Conservation (phyloP, 2,888 invertebrate genomes). For the Synergus laeviventris region DNA sequence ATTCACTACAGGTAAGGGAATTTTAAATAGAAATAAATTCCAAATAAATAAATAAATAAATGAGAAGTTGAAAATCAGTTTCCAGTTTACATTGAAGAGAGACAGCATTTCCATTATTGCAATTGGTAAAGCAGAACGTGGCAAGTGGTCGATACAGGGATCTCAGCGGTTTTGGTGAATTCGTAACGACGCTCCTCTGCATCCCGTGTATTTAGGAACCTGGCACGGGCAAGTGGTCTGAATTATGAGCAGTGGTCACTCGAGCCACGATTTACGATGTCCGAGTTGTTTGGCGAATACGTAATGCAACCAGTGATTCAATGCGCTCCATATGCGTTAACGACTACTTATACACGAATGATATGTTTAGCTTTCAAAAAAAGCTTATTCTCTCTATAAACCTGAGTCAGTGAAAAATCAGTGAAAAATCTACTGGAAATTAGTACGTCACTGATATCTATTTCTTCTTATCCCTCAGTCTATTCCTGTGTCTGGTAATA, state of each 20-base stretch:
- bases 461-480: too few relatives aligned
- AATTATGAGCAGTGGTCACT: slow-evolving; percentile 64
- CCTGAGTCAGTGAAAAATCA: too few relatives aligned
- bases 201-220: slow-evolving; percentile 57
- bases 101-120: too few relatives aligned
- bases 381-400: too few relatives aligned
- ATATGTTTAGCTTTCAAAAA: slow-evolving; percentile 61
- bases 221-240: slow-evolving; percentile 49
- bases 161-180: slow-evolving; percentile 49
- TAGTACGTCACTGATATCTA: too few relatives aligned
- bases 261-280: slow-evolving; percentile 65
- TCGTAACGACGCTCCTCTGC: slow-evolving; percentile 51
- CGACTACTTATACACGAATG: not conserved
- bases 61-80: too few relatives aligned
- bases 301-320: slow-evolving; percentile 44
- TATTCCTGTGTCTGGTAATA: too few relatives aligned
- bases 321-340: not conserved
- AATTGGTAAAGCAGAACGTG: not conserved
- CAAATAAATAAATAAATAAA: not conserved
- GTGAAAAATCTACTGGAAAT: too few relatives aligned
- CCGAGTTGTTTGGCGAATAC: slow-evolving; percentile 64
- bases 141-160: not conserved
- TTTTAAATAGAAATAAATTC: slow-evolving; percentile 14
- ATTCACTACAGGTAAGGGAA: not conserved
- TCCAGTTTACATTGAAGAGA: too few relatives aligned